Evolutionary conservation across 2,888 invertebrate species (phyloP).

Genomic region (Scaptomyza flava): DNA sequence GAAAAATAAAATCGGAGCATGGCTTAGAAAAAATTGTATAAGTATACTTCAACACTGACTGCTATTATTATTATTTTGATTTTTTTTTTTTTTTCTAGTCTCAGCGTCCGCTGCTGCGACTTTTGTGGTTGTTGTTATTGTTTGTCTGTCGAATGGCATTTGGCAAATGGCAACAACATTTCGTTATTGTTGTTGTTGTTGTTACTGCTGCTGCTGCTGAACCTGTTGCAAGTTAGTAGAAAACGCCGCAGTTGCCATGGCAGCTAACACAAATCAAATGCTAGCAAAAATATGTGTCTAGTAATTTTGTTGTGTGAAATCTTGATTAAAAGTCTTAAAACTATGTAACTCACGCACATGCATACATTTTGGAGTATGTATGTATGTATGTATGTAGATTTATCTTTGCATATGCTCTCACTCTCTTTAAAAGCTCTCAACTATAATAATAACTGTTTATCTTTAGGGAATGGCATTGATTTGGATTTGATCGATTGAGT

Average conservation of each 20-base stretch:
- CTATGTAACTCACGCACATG: background rate
- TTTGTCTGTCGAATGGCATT: conserved; percentile 61
- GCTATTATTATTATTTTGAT: conserved; percentile 22
- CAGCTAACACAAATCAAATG: conserved; percentile 20
- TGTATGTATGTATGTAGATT: background rate
- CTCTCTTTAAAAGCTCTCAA: background rate
- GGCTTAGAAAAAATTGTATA: conserved; percentile 20
- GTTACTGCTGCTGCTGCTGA: conserved; percentile 36
- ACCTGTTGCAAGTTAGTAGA: conserved; percentile 67
- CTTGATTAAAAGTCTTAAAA: conserved; percentile 1
- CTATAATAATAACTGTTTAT: background rate
- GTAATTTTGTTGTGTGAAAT: conserved; percentile 18
- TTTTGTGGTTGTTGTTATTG: conserved; percentile 20
- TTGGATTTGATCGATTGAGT: conserved; percentile 4
- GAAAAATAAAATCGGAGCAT: conserved; percentile 23
- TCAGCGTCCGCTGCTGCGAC: conserved; percentile 37
- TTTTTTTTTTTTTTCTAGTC: conserved; percentile 17
- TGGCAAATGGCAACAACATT: conserved; percentile 73
- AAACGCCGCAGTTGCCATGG: conserved; percentile 13
- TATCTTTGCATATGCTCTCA: conserved; percentile 1
- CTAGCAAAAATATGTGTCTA: conserved; percentile 3
- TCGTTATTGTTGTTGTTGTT: conserved; percentile 41
- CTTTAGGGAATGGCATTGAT: background rate
- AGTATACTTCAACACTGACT: conserved; percentile 7
- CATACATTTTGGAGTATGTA: background rate